Evolutionary conservation across 1,140 invertebrate genomes (phyloP), one percentile per base, ranked within the genome.

Genomic region (Dinothrombium tinctorium): DNA sequence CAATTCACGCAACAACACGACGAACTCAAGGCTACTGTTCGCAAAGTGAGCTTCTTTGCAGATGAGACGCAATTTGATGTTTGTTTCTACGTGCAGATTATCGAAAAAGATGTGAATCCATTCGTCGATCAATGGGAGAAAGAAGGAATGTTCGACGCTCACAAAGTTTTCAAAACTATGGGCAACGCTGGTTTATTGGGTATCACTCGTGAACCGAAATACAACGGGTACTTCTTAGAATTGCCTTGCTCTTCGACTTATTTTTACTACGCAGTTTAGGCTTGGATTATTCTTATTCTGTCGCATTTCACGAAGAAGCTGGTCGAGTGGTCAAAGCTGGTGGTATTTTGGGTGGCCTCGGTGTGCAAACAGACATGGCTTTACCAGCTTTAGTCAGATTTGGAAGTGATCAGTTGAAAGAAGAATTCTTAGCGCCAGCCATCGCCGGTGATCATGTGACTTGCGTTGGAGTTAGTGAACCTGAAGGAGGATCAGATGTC

Each of bases 21-120:
- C 12, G 44, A 50, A 42, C 17, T 53, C 22, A 37, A 43, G n/a
- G 44, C 49, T 23, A 49, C 50, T 19, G 29, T 50, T 2, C 28
- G 47, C 7, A 53, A 53, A 39, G 50, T 52, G 33, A 39, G 24
- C 3, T 28, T 33, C 12, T 23, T 1, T 17, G 20, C 37, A 11
- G 12, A 9, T 26, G 9, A 6, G 11, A 9, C 8, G n/a, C 12
- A 19, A 43, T 35, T 43, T 8, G 17, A 20, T 24, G 6, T 23
- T 46, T 17, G 33, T 37, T 20, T 15, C 3, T 21, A n/a, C 28
- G 6, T 51, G 36, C 38, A 62, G 59, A 52, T 68, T 11, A 67
- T 71, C 45, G 64, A 69, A 12, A 56, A 56, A 38, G 65, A 71
- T 17, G 66, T 71, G 22, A 70, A 71, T 54, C 69, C 69, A 15